These are phyloP conservation scores for Caenorhabditis doughertyi DNA, from an alignment of 2,888 invertebrate species.

Conservation along the genomic window DNA sequence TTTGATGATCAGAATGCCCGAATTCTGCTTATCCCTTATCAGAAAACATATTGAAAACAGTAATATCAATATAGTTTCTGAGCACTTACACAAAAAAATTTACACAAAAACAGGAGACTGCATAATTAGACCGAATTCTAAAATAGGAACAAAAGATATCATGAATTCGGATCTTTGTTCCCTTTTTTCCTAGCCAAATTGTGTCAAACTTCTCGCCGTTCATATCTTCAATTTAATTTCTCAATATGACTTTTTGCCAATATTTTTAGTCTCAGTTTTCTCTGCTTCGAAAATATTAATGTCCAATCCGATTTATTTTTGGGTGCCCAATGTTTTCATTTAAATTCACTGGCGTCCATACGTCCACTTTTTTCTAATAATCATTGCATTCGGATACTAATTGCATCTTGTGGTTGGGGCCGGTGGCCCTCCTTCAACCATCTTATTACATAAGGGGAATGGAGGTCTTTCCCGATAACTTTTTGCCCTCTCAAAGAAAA, in stretches of 20 bases:
- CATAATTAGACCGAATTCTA: not conserved
- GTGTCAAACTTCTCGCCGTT: conserved; percentile 1
- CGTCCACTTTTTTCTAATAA: conserved; percentile 53
- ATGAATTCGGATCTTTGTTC: conserved; percentile 38
- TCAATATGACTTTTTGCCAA: conserved; percentile 15
- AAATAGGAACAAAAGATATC: conserved; percentile 31
- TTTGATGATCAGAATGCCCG: too few species aligned
- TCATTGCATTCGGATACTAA: conserved; percentile 63
- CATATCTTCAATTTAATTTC: too few species aligned
- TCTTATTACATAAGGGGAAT: conserved; percentile 50
- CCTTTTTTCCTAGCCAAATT: not conserved
- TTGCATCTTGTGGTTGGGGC: conserved; percentile 50
- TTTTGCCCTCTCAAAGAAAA: conserved; percentile 44
- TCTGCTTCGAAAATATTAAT: not conserved
- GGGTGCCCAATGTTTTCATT: not conserved
- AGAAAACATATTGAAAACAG: too few species aligned
- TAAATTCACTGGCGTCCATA: not conserved
- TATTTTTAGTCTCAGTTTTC: conserved; percentile 1
- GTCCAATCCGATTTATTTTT: not conserved
- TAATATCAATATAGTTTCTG: too few species aligned
- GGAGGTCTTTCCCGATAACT: conserved; percentile 42
- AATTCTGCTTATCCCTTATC: too few species aligned
- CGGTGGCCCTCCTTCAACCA: conserved; percentile 3
- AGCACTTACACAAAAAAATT: too few species aligned
- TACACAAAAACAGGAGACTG: not conserved